phyloP scores from a whole-genome alignment of 2,888 invertebrate genomes.

The Mesoligia furuncula region DNA sequence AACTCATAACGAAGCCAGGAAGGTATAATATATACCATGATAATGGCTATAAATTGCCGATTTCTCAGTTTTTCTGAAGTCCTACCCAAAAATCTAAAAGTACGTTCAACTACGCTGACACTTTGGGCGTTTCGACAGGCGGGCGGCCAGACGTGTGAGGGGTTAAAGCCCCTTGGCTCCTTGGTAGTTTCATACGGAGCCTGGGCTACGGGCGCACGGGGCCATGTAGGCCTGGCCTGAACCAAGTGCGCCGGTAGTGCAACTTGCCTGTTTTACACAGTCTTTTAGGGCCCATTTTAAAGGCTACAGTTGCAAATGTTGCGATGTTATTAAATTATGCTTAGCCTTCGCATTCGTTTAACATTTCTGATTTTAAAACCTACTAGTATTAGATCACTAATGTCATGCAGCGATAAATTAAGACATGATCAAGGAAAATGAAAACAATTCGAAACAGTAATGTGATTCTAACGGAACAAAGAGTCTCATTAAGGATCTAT shows the following conservation, averaged over 20 bases:
- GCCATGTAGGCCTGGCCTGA: neutral
- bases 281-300: neutral
- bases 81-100: no score
- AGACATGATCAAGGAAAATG: neutral
- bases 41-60: no score
- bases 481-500: neutral
- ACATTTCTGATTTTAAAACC: neutral
- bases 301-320: neutral
- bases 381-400: neutral
- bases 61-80: no score
- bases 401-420: neutral
- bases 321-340: neutral
- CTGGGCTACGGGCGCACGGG: neutral
- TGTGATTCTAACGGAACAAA: neutral
- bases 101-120: no score
- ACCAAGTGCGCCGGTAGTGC: neutral
- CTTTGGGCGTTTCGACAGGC: no score
- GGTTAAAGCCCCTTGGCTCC: neutral
- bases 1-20: no score
- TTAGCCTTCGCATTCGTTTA: neutral
- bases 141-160: no score
- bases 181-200: neutral
- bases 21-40: no score
- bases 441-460: neutral
- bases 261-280: neutral